Evolutionary conservation across 2,888 invertebrate species (phyloP).

Genomic region (Cancer borealis): DNA sequence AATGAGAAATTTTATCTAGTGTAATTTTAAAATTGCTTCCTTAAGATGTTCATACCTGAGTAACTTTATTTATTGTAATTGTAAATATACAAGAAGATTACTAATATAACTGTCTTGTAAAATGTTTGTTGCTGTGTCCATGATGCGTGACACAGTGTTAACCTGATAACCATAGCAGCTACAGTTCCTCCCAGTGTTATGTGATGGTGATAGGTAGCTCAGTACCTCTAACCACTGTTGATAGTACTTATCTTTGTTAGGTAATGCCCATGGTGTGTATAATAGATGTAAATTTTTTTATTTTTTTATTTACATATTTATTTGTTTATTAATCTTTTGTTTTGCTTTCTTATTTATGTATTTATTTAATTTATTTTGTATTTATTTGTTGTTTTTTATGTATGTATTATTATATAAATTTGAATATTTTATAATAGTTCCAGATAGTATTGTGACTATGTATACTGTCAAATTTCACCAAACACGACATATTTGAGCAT

Average conservation of each 20-base stretch:
- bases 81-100: neutral
- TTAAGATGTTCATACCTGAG: neutral
- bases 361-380: neutral
- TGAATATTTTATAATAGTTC: neutral
- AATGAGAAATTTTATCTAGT: neutral
- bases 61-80: neutral
- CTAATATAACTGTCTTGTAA: neutral
- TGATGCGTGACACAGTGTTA: neutral
- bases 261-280: slow-evolving; percentile 15
- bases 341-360: neutral
- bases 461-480: too few species aligned
- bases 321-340: neutral
- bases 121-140: neutral
- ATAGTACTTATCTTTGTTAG: neutral
- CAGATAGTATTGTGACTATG: neutral
- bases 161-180: neutral
- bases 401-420: neutral
- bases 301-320: neutral
- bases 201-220: neutral
- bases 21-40: neutral
- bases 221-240: neutral
- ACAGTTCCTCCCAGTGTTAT: slow-evolving; percentile 6
- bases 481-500: too few species aligned
- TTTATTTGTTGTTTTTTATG: too few species aligned
- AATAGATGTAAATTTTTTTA: neutral